Percentiles rank a stretch among this genome's conserved stretches.
These are phyloP conservation scores for Lepidurus packardi DNA, from an alignment of 1,140 invertebrate genomes.

Conservation along the genomic window DNA sequence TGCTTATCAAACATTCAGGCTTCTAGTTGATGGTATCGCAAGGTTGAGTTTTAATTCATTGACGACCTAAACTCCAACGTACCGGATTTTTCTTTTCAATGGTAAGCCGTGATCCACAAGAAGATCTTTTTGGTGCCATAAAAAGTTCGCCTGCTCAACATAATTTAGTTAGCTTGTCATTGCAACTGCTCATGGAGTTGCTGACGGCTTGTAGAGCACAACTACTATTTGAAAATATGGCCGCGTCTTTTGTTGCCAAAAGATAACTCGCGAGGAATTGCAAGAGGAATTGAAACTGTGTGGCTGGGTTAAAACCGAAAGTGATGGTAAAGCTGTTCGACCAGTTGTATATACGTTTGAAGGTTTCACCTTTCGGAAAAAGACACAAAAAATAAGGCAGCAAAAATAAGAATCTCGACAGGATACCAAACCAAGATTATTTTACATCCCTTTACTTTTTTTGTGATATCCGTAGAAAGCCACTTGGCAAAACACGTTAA, in stretches of 20 bases:
- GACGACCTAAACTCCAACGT: too few relatives aligned
- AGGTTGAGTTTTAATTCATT: too few relatives aligned
- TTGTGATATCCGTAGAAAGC: not conserved
- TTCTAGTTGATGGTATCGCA: too few relatives aligned
- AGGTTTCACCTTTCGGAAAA: not conserved
- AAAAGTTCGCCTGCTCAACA: too few relatives aligned
- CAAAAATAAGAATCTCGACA: not conserved
- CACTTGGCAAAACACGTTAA: not conserved
- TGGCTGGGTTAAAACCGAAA: not conserved
- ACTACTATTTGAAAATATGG: not conserved
- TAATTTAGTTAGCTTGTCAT: too few relatives aligned
- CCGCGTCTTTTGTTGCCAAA: not conserved
- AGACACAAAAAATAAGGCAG: not conserved
- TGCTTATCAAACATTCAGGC: too few relatives aligned
- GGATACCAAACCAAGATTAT: conserved; percentile 12
- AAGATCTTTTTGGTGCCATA: too few relatives aligned
- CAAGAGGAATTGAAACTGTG: not conserved
- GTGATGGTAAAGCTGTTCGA: conserved; percentile 21
- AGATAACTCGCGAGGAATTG: not conserved
- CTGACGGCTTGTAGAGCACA: not conserved
- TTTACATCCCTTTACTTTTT: not conserved
- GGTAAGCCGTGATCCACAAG: too few relatives aligned
- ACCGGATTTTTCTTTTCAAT: too few relatives aligned
- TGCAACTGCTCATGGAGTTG: too few relatives aligned
- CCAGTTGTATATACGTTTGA: conserved; percentile 4